phyloP scores from a whole-genome alignment of 2,797 vertebrate genomes.

The Bradypodion pumilum region DNA sequence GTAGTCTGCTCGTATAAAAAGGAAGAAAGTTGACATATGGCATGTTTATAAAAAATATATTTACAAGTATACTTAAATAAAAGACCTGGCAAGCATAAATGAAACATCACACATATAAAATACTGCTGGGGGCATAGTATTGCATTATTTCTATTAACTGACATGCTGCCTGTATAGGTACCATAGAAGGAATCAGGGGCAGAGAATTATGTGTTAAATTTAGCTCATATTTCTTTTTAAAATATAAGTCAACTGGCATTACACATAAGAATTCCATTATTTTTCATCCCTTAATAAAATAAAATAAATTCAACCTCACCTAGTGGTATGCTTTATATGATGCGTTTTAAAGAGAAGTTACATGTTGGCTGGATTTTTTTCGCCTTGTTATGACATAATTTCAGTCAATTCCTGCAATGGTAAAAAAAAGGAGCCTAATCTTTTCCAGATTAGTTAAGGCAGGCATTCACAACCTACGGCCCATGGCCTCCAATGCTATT shows the following conservation, averaged over 20 bases:
- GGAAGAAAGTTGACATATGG: constrained; percentile 52
- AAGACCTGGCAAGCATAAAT: constrained; percentile 58
- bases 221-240: constrained; percentile 24
- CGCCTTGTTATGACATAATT: neutral
- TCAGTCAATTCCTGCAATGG: neutral
- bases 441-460: neutral
- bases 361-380: neutral
- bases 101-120: constrained; percentile 55
- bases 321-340: neutral
- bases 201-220: neutral
- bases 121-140: constrained; percentile 40
- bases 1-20: constrained; percentile 53
- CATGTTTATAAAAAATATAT: constrained; percentile 64
- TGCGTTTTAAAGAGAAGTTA: neutral
- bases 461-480: too few relatives aligned
- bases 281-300: neutral
- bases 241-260: neutral
- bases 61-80: constrained; percentile 65
- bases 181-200: constrained; percentile 24
- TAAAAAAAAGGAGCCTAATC: neutral
- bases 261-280: constrained; percentile 2
- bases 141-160: constrained; percentile 31
- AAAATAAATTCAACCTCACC: neutral
- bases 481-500: too few relatives aligned
- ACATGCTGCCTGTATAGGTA: constrained; percentile 25